A percentile compares a stretch with the other conserved stretches of the same genome.
Evolutionary conservation across 1,140 invertebrate genomes (phyloP).

Genomic region (Zeugodacus cucurbitae): DNA sequence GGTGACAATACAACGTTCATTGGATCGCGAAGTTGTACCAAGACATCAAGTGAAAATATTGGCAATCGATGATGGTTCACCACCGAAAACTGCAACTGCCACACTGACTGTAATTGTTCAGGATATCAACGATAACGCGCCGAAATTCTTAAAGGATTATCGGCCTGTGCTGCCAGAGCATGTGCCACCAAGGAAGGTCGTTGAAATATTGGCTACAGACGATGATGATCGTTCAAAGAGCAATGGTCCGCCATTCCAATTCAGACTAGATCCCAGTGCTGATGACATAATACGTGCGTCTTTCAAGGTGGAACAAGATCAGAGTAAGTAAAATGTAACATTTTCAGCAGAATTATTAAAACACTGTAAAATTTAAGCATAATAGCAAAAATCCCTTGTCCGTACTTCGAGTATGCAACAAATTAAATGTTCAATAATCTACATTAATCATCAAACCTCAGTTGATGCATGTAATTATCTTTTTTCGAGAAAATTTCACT

Average conservation of each 20-base stretch:
- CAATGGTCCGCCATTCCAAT: constrained; percentile 95
- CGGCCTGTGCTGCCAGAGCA: constrained; percentile 92
- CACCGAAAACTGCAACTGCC: constrained; percentile 94
- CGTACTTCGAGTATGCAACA: no score
- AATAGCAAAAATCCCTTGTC: no score
- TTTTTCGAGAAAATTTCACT: no score
- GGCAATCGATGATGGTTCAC: constrained; percentile 94
- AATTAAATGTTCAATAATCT: neutral
- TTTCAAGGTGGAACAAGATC: constrained; percentile 95
- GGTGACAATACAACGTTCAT: constrained; percentile 88
- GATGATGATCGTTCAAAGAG: constrained; percentile 94
- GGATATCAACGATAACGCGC: constrained; percentile 96
- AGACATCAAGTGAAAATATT: constrained; percentile 95
- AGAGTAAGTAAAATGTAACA: constrained; percentile 73
- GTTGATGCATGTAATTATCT: no score
- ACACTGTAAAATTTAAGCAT: neutral
- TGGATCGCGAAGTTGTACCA: constrained; percentile 91
- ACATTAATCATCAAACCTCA: no score
- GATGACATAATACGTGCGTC: constrained; percentile 91
- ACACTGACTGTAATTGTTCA: constrained; percentile 94
- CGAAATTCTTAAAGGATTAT: constrained; percentile 91
- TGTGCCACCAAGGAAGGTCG: constrained; percentile 86
- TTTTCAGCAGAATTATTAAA: neutral
- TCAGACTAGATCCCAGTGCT: constrained; percentile 90
- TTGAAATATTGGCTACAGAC: constrained; percentile 94